Base-by-base conservation (phyloP, 2,888 invertebrate genomes). In the Drosophila helvetica region DNA sequence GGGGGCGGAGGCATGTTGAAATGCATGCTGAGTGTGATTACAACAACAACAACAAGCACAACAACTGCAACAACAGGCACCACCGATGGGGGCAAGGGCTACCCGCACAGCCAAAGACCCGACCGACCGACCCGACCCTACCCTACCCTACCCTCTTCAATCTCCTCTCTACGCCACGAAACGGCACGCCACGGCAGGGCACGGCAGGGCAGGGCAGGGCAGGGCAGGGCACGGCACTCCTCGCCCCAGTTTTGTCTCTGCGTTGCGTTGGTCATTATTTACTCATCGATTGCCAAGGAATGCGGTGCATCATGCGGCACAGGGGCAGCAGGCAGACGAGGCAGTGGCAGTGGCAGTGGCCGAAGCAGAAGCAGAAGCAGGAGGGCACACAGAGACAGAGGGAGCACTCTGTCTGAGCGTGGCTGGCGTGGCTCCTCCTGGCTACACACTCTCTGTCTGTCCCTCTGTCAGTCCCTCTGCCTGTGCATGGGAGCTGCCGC, bases 241-340 rank as follows among this genome's bases (percentile, higher is more conserved):
- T 64, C 70, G 77, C 79, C 79, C 74, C 79, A 82, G 74, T 85
- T 83, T 75, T 77, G 74, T 38, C 38, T 15, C 79, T 80, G 79
- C 86, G 81, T 79, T 86, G 85, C 83, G 81, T 83, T 86, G 86
- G 86, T 81, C 86, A 86, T 86, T 86, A 86, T 86, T 86, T 86
- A 86, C 86, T 85, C 86, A 86, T 86, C 86, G 86, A 86, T 86
- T 86, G 85, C 75, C 68, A 59, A 72, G 82, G 84, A 86, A 84
- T 83, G 84, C 78, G 71, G 68, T 73, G 74, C 74, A 69, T 63
- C 69, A 69, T 62, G 73, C 60, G 58, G 52, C 51, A 30, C 61
- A 43, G 61, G 52, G 59, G 68, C 68, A 53, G 3, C 38, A 38
- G 15, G 10, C 30, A 33, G 42, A 45, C 19, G 19, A 53, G 38